Base-by-base conservation (phyloP, 1,140 invertebrate genomes). In the Mya arenaria region DNA sequence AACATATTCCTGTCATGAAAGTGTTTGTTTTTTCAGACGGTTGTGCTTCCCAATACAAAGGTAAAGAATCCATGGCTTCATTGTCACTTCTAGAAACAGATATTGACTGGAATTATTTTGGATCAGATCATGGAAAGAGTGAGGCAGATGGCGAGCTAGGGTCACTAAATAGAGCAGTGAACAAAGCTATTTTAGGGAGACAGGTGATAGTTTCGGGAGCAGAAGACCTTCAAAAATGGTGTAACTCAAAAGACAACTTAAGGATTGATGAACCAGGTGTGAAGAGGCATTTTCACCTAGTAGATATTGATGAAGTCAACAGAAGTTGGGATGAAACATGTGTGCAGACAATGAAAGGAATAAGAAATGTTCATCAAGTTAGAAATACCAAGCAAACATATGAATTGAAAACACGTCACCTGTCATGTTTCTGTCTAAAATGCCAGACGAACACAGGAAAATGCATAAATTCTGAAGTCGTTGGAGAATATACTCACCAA, bases 31-130 rank as follows among this genome's bases (percentile, higher is more conserved):
- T 56, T 28, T 56, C 55, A 23, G 19, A 56, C 30, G 55, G 55
- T 56, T 56, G 55, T 56, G 30, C n/a, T n/a, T 19, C 55, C 30
- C 55, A 56, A n/a, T 56, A 56, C 55, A 56, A 56, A 56, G 55
- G 55, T 23, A 56, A 56, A 4, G 55, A 28, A 19, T 23, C n/a
- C 30, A 23, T 56, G n/a, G 55, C n/a, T 23, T 23, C 5, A 56
- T 23, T 56, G 19, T 56, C 55, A 28, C n/a, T 23, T 19, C n/a
- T 23, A 56, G 55, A 56, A 28, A 56, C 30, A 56, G n/a, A 19
- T 56, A 56, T 56, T 23, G 55, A 6, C n/a, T 56, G 55, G 55
- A 56, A 6, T 56, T 56, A 23, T 56, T 56, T 56, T 56, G 55
- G 55, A 23, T 56, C 55, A 56, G 55, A 56, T 28, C 55, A 56